Evolutionary conservation across 1,140 invertebrate genomes (phyloP), one percentile per base, ranked within the genome.

Genomic region (Platyscapa corneri): DNA sequence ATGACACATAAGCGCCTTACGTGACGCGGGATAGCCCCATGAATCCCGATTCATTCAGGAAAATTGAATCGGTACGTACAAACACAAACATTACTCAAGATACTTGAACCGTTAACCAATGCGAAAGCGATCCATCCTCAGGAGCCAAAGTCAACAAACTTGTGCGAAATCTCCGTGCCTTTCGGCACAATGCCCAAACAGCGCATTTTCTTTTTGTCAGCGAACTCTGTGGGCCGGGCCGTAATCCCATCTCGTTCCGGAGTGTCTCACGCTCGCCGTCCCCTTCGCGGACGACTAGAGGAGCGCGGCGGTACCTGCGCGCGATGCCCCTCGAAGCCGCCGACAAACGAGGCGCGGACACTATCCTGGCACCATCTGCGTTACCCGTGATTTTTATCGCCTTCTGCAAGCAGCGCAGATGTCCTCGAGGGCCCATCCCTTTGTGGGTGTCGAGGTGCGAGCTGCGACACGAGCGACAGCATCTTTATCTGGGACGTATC

Each of bases 331-430:
- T 32, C n/a, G 64, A n/a, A 37, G 37, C 18, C 64, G n/a, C 60
- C 23, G 39, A 72, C 30, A 81, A 81, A 72, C 39, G n/a, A 14
- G 23, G 32, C 67, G 67, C 67, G 12, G 67, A 49, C 23, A 16
- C n/a, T 32, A 56, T 77, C 75, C 7, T 20, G 46, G 75, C 75
- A 84, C 72, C 72, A 84, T 84, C 82, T 67, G 80, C 14, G 80
- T 5, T 27, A 67, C 10, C 74, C 74, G 56, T 39, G 82, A 83
- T 83, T 70, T 23, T 70, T 56, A 83, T 83, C 82, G 49, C 2
- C 60, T 18, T 18, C 49, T 18, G 49, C 8, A 2, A 53, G 2
- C 30, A 27, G 34, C 27, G 32, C 74, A 49, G 39, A 46, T 75
- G 39, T 49, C 74, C 39, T 65, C 27, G 27, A 23, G 16, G 60